Evolutionary conservation across 1,140 invertebrate genomes (phyloP).

Genomic region (Trichonephila clavipes): DNA sequence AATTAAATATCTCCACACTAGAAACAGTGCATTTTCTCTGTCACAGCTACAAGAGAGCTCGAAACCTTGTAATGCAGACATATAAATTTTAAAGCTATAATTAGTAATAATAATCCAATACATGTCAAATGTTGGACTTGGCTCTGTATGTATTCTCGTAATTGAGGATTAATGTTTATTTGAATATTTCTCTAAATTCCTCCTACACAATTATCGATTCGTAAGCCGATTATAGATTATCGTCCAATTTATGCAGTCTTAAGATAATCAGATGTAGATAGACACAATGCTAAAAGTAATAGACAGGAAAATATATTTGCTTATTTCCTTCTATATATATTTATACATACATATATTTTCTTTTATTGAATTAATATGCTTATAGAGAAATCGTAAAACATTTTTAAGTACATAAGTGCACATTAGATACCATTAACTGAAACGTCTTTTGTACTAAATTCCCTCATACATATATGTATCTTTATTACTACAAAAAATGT

Average conservation of each 20-base stretch:
- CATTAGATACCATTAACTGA: no score
- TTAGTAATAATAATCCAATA: background rate
- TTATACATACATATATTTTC: no score
- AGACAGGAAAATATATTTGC: background rate
- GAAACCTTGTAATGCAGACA: no score
- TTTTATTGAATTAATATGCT: background rate
- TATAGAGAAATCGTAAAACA: background rate
- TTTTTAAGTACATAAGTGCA: no score
- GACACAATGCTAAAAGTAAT: background rate
- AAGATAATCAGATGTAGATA: background rate
- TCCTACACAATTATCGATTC: background rate
- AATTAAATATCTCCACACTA: no score
- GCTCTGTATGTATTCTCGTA: background rate
- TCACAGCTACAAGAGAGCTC: no score
- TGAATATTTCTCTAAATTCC: background rate
- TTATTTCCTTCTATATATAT: background rate
- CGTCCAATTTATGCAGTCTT: background rate
- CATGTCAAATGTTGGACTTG: background rate
- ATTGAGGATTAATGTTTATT: conserved; percentile 30
- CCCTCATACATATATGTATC: no score
- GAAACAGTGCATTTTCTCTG: no score
- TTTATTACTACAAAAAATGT: no score
- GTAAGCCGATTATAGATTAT: conserved; percentile 11
- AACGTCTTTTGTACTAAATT: no score
- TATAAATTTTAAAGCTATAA: background rate